Percentiles rank a stretch among this genome's conserved stretches.
These are phyloP conservation scores for Amazona guildingii DNA, from an alignment of 2,113 vertebrate species.

Conservation along the genomic window DNA sequence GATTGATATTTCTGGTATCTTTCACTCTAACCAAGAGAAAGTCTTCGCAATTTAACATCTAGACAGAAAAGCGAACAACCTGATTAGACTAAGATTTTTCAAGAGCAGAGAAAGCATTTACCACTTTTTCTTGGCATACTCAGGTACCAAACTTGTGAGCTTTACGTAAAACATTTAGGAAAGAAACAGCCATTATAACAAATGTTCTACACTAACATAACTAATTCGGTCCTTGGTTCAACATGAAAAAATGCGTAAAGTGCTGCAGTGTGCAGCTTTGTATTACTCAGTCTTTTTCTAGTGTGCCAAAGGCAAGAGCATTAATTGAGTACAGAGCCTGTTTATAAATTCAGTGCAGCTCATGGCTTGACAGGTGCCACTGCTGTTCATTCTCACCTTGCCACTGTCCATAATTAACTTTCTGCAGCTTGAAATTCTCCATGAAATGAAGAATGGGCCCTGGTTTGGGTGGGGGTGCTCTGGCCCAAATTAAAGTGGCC, in stretches of 20 bases:
- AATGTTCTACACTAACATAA: constrained; percentile 33
- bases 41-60: constrained; percentile 38
- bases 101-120: constrained; percentile 44
- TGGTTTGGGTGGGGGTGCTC: neutral
- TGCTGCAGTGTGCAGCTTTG: neutral
- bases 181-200: neutral
- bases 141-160: constrained; percentile 23
- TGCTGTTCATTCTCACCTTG: constrained; percentile 5
- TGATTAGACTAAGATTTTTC: constrained; percentile 57
- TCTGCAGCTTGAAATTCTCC: neutral
- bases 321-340: constrained; percentile 38
- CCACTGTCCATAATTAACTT: neutral
- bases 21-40: neutral
- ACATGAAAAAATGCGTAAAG: neutral
- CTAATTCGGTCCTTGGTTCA: constrained; percentile 4
- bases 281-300: constrained; percentile 24
- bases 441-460: neutral
- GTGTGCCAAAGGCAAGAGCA: neutral
- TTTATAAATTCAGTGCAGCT: constrained; percentile 14
- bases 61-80: constrained; percentile 40
- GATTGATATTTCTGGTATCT: neutral
- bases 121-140: constrained; percentile 22
- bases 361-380: neutral
- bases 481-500: neutral
- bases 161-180: constrained; percentile 35